phyloP scores from a whole-genome alignment of 2,113 vertebrate genomes.

The Carettochelys insculpta region DNA sequence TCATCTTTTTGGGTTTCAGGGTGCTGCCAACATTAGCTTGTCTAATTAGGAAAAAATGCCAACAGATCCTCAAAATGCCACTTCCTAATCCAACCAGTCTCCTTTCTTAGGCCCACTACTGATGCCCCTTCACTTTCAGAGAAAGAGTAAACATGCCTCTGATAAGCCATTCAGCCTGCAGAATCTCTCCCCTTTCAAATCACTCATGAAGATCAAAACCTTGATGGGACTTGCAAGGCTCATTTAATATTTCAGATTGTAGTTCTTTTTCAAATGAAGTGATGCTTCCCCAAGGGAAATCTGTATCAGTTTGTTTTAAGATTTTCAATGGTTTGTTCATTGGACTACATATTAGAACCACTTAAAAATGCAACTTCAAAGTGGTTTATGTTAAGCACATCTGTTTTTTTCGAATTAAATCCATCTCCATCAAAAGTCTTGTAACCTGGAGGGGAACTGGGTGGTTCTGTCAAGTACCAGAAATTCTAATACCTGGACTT shows the following conservation, averaged over 20 bases:
- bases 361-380: constrained; percentile 61
- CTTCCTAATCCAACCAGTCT: background rate
- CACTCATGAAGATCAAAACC: background rate
- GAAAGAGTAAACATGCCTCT: background rate
- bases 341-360: constrained; percentile 66
- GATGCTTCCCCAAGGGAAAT: constrained; percentile 55
- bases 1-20: background rate
- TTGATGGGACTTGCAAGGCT: background rate
- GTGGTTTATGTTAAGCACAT: constrained; percentile 53
- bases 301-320: constrained; percentile 70
- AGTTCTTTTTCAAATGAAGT: constrained; percentile 60
- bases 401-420: constrained; percentile 52
- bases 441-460: background rate
- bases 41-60: background rate
- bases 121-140: background rate
- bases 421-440: background rate
- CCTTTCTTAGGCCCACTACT: background rate
- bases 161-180: background rate
- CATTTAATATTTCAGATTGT: constrained; percentile 26
- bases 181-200: background rate
- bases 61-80: background rate
- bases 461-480: constrained; percentile 1
- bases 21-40: background rate
- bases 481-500: constrained; percentile 27
- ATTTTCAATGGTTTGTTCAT: constrained; percentile 72